Percentiles rank a stretch among this genome's conserved stretches.
Evolutionary conservation across 1,140 invertebrate species (phyloP).

Genomic region (Sinonovacula constricta): DNA sequence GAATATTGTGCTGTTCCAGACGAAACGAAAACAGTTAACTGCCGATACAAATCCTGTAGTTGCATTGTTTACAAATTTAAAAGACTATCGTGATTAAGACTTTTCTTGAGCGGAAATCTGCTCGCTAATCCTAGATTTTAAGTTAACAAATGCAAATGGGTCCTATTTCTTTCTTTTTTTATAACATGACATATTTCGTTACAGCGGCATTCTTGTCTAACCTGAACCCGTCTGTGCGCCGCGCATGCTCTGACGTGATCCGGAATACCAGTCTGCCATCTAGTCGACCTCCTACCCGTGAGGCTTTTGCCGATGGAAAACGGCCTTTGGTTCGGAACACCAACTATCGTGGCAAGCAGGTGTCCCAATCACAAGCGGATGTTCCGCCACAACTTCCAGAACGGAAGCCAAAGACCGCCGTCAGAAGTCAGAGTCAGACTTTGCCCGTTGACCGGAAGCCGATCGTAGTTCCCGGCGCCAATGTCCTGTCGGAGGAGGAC

Average conservation of each 20-base stretch:
- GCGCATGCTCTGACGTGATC: slow-evolving; percentile 49
- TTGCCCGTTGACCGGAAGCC: neutral
- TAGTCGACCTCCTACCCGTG: neutral
- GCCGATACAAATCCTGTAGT: too few species aligned
- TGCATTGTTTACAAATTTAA: too few species aligned
- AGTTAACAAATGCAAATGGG: too few species aligned
- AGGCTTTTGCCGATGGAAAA: slow-evolving; percentile 33
- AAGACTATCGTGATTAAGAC: too few species aligned
- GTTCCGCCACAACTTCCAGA: neutral
- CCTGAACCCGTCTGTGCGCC: slow-evolving; percentile 33
- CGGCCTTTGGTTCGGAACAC: slow-evolving; percentile 21
- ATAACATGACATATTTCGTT: neutral
- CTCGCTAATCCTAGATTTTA: too few species aligned
- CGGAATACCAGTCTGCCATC: slow-evolving; percentile 15
- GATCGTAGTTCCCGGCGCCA: slow-evolving; percentile 36
- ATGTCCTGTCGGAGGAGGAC: slow-evolving; percentile 31
- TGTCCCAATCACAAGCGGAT: neutral
- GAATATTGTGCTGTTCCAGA: too few species aligned
- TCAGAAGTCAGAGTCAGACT: neutral
- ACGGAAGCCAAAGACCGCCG: slow-evolving; percentile 1
- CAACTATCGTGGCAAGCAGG: slow-evolving; percentile 39
- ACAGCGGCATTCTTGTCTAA: slow-evolving; percentile 42
- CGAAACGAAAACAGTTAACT: too few species aligned
- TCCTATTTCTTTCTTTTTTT: too few species aligned
- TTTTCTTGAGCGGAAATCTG: too few species aligned